Conservation (phyloP, 2,797 vertebrate species). For the Rousettus madagascariensis region DNA sequence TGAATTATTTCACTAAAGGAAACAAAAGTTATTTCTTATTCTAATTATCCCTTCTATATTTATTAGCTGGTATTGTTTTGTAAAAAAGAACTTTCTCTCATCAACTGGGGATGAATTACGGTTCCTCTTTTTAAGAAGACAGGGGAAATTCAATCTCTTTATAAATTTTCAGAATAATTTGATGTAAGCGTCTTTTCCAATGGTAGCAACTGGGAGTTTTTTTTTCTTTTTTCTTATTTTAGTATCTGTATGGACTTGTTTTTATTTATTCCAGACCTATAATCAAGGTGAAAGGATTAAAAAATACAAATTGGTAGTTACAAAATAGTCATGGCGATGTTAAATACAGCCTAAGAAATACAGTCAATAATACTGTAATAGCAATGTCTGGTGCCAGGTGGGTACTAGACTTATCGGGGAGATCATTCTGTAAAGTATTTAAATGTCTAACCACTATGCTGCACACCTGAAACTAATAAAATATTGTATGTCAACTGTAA, state of each 20-base stretch:
- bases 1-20: neutral
- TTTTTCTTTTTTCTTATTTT: neutral
- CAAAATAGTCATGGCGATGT: too few species aligned
- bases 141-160: neutral
- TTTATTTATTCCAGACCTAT: neutral
- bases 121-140: neutral
- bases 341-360: too few species aligned
- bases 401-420: too few species aligned
- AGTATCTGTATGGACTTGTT: neutral
- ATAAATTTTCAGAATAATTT: neutral
- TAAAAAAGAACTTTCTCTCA: neutral
- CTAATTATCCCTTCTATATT: neutral
- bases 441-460: too few species aligned
- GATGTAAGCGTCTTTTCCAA: neutral
- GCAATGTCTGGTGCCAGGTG: too few species aligned
- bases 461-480: too few species aligned
- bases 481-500: too few species aligned
- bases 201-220: neutral
- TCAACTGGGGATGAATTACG: neutral
- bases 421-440: too few species aligned
- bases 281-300: neutral
- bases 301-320: too few species aligned
- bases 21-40: conserved; percentile 6
- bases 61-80: neutral
- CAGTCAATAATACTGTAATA: too few species aligned